phyloP scores from a whole-genome alignment of 92 coral and sea anemone species.

The Galaxea fascicularis region DNA sequence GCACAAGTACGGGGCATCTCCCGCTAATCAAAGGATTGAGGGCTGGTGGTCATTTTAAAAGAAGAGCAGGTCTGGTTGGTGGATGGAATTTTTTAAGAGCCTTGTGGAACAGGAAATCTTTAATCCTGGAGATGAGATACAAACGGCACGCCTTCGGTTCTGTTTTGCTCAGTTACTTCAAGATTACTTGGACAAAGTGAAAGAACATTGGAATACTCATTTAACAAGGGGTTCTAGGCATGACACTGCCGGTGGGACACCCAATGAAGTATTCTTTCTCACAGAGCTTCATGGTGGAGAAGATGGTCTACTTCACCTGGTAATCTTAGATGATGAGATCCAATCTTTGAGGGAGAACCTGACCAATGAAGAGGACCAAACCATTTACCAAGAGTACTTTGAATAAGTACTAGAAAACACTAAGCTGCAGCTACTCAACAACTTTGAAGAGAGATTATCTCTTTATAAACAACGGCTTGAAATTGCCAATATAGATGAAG shows the following conservation, averaged over 20 bases:
- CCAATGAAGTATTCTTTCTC: constrained; percentile 68
- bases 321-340: constrained; percentile 49
- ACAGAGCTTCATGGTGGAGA: constrained; percentile 72
- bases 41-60: no score
- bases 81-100: no score
- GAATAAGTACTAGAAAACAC: no score
- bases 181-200: constrained; percentile 55
- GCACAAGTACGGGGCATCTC: constrained; percentile 59
- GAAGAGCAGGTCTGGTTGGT: no score
- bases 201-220: constrained; percentile 79
- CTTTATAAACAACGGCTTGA: constrained; percentile 53
- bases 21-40: no score
- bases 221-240: constrained; percentile 56
- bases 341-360: constrained; percentile 66
- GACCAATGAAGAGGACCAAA: no score
- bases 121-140: no score
- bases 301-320: constrained; percentile 58
- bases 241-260: constrained; percentile 72
- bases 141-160: constrained; percentile 68
- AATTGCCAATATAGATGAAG: constrained; percentile 51
- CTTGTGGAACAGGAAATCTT: no score
- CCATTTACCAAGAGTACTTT: no score
- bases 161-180: constrained; percentile 60
- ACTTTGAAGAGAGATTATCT: no score
- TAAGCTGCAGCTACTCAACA: no score